Base-by-base conservation (phyloP, 2,888 invertebrate species). In the Ischnus inquisitorius region DNA sequence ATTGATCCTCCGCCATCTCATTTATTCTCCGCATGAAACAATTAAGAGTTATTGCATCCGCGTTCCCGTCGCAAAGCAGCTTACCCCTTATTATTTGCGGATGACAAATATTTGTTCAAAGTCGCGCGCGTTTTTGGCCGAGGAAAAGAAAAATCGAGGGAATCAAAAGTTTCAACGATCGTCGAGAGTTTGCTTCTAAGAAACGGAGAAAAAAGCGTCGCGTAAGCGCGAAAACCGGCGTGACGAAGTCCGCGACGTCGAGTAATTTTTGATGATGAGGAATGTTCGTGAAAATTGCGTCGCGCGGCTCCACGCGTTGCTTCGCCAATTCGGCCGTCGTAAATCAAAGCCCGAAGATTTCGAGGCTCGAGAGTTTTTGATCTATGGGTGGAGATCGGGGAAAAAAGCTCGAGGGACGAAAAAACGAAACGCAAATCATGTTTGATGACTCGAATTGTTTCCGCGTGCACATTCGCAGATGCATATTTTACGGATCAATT, bases 211-310 rank as follows among this genome's bases (percentile, higher is more conserved):
- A 82, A 19, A 54, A 34, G 51, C 28, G 64, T 43, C 67, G 67
- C 41, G 69, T 75, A 79, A 83, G 69, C 64, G 57, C 19, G n/a
- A 43, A 68, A 19, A 28, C n/a, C 16, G 43, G 48, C 25, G 14
- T 28, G 67, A 43, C 60, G 34, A 28, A 39, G 22, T 69, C 19
- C 34, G 54, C 72, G 64, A 78, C 51, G 57, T 77, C 64, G 64
- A 78, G 64, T 74, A 78, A 74, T 72, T 78, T 84, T 84, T 74
- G 80, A 81, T 78, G 80, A 54, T 84, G 84, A 84, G 22, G 54
- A 62, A 78, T 84, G 74, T 64, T 81, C 80, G 19, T 62, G 68
- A 72, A 60, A 76, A 72, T 57, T 80, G 48, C 62, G 72, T 71
- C 79, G 67, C 64, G 48, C 54, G n/a, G 19, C 4, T 0, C 12